phyloP scores from a whole-genome alignment of 2,113 vertebrate genomes.

The mouse (Mus musculus) region GRCm39 chr3:101783501-101784000 shows the following conservation, averaged over 20 bases:
- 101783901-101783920: background rate
- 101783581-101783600: background rate
- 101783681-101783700: background rate
- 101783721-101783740: background rate
- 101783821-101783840: background rate
- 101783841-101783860: background rate
- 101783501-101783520: conserved; percentile 51
- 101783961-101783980: fast-evolving
- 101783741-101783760: background rate
- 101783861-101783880: background rate
- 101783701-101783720: background rate
- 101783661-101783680: background rate
- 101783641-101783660: background rate
- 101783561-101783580: background rate
- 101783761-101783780: background rate
- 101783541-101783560: background rate
- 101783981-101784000: background rate
- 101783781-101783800: background rate
- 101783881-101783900: background rate
- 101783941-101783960: background rate
- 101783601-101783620: background rate
- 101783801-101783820: background rate
- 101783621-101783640: background rate
- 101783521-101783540: background rate
- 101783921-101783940: no score